phyloP scores from a whole-genome alignment of 1,140 invertebrate species.

The Drosophila nigromelanica region DNA sequence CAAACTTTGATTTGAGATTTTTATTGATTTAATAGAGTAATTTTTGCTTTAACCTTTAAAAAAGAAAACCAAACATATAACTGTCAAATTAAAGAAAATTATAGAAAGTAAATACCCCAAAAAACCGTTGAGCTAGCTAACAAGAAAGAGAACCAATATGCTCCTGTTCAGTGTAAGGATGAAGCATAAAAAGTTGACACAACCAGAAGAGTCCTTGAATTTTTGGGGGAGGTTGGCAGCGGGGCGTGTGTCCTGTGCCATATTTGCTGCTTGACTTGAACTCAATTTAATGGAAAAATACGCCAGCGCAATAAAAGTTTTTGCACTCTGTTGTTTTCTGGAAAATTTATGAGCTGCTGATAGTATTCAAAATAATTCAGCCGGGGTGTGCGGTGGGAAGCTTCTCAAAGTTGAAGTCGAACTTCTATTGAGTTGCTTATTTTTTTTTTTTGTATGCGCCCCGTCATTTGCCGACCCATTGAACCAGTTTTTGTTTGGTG shows the following conservation, averaged over 20 bases:
- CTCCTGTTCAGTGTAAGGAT: no score
- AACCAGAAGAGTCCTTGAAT: constrained; percentile 31
- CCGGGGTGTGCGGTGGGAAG: no score
- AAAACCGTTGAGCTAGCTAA: no score
- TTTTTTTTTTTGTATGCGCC: not conserved
- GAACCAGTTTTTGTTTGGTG: constrained; percentile 63
- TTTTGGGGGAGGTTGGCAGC: not conserved
- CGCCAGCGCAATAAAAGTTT: constrained; percentile 72
- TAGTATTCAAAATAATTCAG: constrained; percentile 79
- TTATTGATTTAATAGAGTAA: no score
- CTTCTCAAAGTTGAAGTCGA: not conserved
- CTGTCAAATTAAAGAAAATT: no score
- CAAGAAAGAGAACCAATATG: no score
- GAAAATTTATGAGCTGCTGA: constrained; percentile 77
- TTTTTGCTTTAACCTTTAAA: no score
- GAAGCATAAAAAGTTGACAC: constrained; percentile 62
- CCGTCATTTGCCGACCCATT: constrained; percentile 58
- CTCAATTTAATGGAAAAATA: constrained; percentile 82
- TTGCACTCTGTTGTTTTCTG: constrained; percentile 31
- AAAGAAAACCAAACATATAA: not conserved
- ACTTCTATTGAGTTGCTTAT: not conserved
- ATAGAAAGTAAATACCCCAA: no score
- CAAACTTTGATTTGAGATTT: no score
- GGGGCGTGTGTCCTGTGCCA: constrained; percentile 29
- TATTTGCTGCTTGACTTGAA: constrained; percentile 78